These are phyloP conservation scores for Pelagia noctiluca DNA, from an alignment of 30 jellyfish, hydroid and myxozoan genomes.

Conservation along the genomic window DNA sequence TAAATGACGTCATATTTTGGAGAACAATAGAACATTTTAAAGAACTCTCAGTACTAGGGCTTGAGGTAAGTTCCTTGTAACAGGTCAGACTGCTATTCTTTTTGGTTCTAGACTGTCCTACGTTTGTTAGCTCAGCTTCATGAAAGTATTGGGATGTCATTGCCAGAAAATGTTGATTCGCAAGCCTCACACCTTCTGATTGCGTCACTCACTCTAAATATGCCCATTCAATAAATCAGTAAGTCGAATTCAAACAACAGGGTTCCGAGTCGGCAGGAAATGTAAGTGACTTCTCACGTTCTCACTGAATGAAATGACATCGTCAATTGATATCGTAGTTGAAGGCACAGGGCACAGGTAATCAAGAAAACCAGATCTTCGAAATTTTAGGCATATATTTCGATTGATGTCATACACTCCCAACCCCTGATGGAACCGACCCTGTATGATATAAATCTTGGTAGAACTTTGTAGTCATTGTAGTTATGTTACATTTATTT, in stretches of 20 bases:
- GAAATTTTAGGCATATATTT: not conserved
- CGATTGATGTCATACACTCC: too few relatives aligned
- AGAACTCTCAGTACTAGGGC: too few relatives aligned
- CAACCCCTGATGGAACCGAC: not conserved
- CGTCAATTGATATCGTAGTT: not conserved
- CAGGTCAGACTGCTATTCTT: not conserved
- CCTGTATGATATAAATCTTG: too few relatives aligned
- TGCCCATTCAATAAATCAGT: not conserved
- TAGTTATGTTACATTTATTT: too few relatives aligned
- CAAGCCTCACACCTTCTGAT: not conserved
- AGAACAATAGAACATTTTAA: too few relatives aligned
- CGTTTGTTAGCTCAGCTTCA: not conserved
- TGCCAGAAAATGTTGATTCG: not conserved
- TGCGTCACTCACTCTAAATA: not conserved
- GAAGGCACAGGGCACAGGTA: constrained; percentile 2
- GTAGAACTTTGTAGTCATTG: too few relatives aligned
- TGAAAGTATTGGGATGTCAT: not conserved
- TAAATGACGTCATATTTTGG: too few relatives aligned
- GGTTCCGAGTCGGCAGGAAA: not conserved
- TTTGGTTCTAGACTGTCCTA: not conserved
- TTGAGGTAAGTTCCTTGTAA: too few relatives aligned
- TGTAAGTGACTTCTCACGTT: not conserved
- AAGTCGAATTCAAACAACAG: not conserved
- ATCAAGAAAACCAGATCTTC: not conserved
- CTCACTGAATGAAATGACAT: not conserved